These are phyloP conservation scores for Pangasius macronema DNA, from an alignment of 2,797 vertebrate species.

Conservation along the genomic window DNA sequence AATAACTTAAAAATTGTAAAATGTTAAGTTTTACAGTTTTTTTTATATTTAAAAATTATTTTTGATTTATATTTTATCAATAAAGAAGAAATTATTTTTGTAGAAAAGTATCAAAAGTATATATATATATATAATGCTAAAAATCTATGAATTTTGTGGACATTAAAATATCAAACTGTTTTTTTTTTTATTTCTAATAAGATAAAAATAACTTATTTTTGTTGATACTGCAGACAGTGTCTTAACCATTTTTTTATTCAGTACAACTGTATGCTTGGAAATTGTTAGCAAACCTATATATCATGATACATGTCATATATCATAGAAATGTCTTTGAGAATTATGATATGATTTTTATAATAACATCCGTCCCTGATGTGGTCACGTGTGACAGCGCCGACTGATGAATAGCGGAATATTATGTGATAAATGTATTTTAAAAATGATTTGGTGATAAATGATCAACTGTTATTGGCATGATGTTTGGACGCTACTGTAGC, in stretches of 20 bases:
- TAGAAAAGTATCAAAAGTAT: not conserved
- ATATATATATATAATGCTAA: too few relatives aligned
- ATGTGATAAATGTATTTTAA: constrained; percentile 4
- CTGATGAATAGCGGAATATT: not conserved
- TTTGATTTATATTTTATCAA: too few relatives aligned
- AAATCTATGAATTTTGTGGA: not conserved
- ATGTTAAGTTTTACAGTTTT: not conserved
- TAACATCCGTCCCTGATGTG: not conserved
- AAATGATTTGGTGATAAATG: not conserved
- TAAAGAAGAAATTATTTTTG: not conserved
- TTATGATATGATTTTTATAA: not conserved
- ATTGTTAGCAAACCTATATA: not conserved
- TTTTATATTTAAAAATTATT: too few relatives aligned
- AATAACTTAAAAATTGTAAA: not conserved
- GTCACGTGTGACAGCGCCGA: not conserved
- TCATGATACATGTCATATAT: not conserved
- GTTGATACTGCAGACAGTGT: not conserved
- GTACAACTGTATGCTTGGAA: not conserved
- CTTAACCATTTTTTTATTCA: not conserved
- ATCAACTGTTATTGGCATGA: not conserved
- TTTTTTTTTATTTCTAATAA: not conserved
- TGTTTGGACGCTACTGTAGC: not conserved
- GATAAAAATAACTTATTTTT: not conserved
- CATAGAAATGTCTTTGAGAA: not conserved
- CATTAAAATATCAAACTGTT: not conserved